Conservation (phyloP, 1,140 invertebrate genomes). For the Aphis gossypii region DNA sequence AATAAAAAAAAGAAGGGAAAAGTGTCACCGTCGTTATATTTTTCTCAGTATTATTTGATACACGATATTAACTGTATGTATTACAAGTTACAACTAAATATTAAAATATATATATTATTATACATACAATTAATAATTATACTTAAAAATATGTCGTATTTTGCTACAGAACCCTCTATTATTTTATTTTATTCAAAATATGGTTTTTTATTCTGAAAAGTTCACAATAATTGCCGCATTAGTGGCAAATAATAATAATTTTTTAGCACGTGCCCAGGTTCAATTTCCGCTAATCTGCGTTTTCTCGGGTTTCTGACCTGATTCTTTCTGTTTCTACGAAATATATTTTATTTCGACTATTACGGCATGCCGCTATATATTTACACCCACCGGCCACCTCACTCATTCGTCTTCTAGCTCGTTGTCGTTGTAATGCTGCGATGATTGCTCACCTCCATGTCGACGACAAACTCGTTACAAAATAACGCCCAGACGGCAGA, state of each 20-base stretch:
- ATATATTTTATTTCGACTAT: neutral
- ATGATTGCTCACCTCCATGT: neutral
- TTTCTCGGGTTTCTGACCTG: neutral
- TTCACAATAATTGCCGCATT: neutral
- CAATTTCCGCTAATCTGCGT: neutral
- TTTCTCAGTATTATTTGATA: neutral
- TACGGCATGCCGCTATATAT: neutral
- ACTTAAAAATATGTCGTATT: neutral
- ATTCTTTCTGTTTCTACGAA: neutral
- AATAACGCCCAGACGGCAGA: neutral
- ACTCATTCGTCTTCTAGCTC: neutral
- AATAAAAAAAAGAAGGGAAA: neutral
- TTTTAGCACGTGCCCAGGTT: neutral
- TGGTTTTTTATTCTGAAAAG: neutral
- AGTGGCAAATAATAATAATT: neutral
- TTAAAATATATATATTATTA: neutral
- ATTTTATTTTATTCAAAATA: neutral
- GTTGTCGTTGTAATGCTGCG: neutral
- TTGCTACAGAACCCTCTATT: neutral
- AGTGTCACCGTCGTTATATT: neutral
- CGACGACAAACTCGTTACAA: neutral
- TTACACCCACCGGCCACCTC: neutral
- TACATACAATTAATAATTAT: neutral
- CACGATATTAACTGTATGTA: neutral
- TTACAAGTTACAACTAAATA: neutral